Evolutionary conservation across 2,888 invertebrate genomes (phyloP).

Genomic region (Drosophila helvetica): DNA sequence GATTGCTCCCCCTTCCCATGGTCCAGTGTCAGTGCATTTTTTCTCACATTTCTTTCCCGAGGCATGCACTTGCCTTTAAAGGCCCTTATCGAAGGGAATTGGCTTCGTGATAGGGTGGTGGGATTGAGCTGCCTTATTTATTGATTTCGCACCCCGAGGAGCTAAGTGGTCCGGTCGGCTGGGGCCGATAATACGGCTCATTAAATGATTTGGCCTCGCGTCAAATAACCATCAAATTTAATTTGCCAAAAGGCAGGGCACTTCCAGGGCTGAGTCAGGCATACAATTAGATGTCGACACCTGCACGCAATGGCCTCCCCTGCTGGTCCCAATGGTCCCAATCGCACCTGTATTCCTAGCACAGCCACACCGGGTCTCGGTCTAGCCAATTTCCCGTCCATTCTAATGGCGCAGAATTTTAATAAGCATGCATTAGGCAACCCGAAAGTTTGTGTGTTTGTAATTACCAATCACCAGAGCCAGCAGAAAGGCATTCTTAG

Average conservation of each 20-base stretch:
- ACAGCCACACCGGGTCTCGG: neutral
- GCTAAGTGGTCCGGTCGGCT: constrained; percentile 26
- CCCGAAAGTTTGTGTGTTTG: constrained; percentile 47
- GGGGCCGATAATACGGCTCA: constrained; percentile 45
- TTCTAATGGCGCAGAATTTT: constrained; percentile 69
- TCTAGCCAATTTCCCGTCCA: constrained; percentile 54
- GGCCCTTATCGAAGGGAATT: constrained; percentile 13
- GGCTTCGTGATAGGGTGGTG: neutral
- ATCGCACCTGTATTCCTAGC: too few relatives aligned
- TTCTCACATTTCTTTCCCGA: constrained; percentile 5
- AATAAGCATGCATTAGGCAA: constrained; percentile 70
- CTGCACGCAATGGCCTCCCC: constrained; percentile 55
- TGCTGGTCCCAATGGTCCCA: too few relatives aligned
- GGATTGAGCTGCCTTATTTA: constrained; percentile 16
- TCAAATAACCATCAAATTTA: constrained; percentile 66
- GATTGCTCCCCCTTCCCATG: neutral
- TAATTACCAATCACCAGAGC: constrained; percentile 47
- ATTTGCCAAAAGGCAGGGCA: constrained; percentile 50
- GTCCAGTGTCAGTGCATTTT: neutral
- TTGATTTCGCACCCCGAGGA: constrained; percentile 40
- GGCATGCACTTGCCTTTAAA: constrained; percentile 10
- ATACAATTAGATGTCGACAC: constrained; percentile 54
- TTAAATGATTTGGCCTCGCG: constrained; percentile 59
- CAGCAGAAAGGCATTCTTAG: constrained; percentile 41
- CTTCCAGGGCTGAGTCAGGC: constrained; percentile 16